These are phyloP conservation scores for Schizotus pectinicornis DNA, from an alignment of 2,888 invertebrate genomes.

Conservation along the genomic window DNA sequence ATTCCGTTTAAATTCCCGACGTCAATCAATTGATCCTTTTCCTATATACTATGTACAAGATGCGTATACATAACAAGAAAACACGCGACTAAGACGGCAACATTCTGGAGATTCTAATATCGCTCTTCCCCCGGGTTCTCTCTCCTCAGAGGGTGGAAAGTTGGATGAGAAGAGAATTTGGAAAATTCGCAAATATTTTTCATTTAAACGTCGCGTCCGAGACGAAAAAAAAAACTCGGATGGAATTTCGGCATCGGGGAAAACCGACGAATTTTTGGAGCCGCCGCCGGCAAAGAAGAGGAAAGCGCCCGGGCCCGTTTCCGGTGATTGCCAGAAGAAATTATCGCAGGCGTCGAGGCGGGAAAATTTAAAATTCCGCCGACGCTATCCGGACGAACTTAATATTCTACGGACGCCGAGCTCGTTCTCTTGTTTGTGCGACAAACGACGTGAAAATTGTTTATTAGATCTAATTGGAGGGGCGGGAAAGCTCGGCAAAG, in stretches of 20 bases:
- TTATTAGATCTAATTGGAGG: constrained; percentile 15
- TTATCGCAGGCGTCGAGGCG: no score
- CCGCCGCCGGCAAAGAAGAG: no score
- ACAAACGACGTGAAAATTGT: constrained; percentile 16
- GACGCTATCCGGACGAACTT: background rate
- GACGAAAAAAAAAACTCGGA: constrained; percentile 17
- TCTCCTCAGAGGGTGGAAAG: background rate
- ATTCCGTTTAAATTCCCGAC: constrained; percentile 23
- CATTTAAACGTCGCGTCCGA: constrained; percentile 20
- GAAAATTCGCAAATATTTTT: constrained; percentile 21
- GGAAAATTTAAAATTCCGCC: constrained; percentile 12
- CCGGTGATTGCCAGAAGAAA: no score
- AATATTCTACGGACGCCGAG: constrained; percentile 5
- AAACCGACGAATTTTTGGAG: constrained; percentile 14
- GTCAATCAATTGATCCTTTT: constrained; percentile 12
- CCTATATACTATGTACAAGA: constrained; percentile 9
- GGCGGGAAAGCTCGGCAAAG: background rate
- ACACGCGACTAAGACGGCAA: background rate
- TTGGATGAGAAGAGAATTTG: background rate
- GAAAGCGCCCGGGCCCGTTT: no score
- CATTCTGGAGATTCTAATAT: constrained; percentile 21
- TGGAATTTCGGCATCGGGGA: constrained; percentile 15
- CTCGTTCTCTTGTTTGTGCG: constrained; percentile 14
- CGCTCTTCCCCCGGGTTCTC: background rate
- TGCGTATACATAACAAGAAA: background rate